A percentile compares a stretch with the other conserved stretches of the same genome.
Evolutionary conservation across 2,888 invertebrate genomes (phyloP).

Genomic region (Megastigmus dorsalis): DNA sequence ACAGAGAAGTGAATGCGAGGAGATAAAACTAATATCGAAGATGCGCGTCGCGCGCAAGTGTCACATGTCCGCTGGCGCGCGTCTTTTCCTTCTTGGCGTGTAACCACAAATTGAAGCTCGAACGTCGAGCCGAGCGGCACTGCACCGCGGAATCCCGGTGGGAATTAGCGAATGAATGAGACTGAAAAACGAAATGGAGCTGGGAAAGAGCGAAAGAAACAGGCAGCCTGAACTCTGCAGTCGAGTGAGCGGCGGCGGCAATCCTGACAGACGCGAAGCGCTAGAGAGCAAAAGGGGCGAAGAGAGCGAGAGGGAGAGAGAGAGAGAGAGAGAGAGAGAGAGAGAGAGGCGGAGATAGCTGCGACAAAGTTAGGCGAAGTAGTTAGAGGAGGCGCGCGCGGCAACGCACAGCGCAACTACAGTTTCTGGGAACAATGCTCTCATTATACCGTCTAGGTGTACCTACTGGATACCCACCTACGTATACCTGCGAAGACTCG

Average conservation of each 20-base stretch:
- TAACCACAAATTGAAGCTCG: neutral
- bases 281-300: no score
- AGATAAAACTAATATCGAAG: slow-evolving; percentile 1
- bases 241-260: neutral
- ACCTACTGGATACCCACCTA: slow-evolving; percentile 60
- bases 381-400: slow-evolving; percentile 58
- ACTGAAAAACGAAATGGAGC: slow-evolving; percentile 50
- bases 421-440: slow-evolving; percentile 72
- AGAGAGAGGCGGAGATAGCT: no score
- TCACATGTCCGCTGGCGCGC: neutral
- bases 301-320: no score
- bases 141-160: slow-evolving; percentile 54
- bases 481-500: neutral
- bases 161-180: slow-evolving; percentile 58
- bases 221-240: slow-evolving; percentile 1
- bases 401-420: slow-evolving; percentile 70
- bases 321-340: neutral
- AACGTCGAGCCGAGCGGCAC: neutral
- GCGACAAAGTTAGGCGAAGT: slow-evolving; percentile 35
- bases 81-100: neutral
- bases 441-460: slow-evolving; percentile 69
- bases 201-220: slow-evolving; percentile 13
- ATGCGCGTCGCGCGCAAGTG: neutral
- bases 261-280: no score
- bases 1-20: no score